Conservation (phyloP, 1,140 invertebrate species). For the Micrasema minimum region DNA sequence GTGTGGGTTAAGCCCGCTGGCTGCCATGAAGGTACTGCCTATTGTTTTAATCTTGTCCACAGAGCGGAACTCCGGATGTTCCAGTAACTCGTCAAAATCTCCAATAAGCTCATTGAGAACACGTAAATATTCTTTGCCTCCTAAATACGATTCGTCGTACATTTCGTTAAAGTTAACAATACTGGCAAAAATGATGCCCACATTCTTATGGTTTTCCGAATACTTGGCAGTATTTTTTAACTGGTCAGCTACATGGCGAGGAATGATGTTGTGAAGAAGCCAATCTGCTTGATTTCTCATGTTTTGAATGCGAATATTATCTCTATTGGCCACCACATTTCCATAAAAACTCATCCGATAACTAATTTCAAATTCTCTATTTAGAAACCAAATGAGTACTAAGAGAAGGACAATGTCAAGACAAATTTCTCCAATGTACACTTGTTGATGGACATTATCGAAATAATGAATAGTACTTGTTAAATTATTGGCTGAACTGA, state of each 20-base stretch:
- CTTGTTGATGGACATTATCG: slow-evolving; percentile 56
- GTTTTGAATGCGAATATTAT: slow-evolving; percentile 84
- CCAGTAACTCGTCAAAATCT: slow-evolving; percentile 94
- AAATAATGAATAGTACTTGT: slow-evolving; percentile 15
- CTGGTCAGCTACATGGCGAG: slow-evolving; percentile 92
- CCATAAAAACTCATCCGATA: slow-evolving; percentile 94
- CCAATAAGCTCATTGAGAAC: slow-evolving; percentile 95
- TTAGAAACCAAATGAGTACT: slow-evolving; percentile 89
- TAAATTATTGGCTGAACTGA: not conserved
- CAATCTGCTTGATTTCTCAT: slow-evolving; percentile 96
- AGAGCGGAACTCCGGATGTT: slow-evolving; percentile 82
- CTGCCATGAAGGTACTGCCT: slow-evolving; percentile 97
- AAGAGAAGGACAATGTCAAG: slow-evolving; percentile 83
- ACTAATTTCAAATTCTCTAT: slow-evolving; percentile 94
- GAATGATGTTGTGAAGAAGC: slow-evolving; percentile 96
- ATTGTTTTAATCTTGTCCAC: slow-evolving; percentile 99
- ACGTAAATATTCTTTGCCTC: slow-evolving; percentile 91
- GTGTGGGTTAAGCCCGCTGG: slow-evolving; percentile 89
- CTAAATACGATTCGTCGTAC: slow-evolving; percentile 94
- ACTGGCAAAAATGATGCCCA: slow-evolving; percentile 94
- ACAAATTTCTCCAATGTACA: slow-evolving; percentile 81
- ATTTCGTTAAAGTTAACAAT: slow-evolving; percentile 97
- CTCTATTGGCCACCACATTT: slow-evolving; percentile 87
- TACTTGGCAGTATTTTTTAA: slow-evolving; percentile 94
- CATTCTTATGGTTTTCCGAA: slow-evolving; percentile 93